These are phyloP conservation scores for Aspiorhynchus laticeps DNA, from an alignment of 2,113 vertebrate genomes.

Conservation along the genomic window DNA sequence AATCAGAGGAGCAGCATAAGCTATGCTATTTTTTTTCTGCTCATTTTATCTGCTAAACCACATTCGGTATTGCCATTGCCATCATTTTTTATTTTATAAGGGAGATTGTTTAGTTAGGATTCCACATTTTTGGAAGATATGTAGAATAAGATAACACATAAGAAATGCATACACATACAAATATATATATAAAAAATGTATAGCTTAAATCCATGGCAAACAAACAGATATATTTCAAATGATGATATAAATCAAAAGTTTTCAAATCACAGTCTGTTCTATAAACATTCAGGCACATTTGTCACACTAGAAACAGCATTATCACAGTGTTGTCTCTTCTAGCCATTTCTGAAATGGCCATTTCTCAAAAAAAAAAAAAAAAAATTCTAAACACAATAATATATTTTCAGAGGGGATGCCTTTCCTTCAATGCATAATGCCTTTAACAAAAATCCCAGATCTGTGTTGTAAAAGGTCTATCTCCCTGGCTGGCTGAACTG, in stretches of 20 bases:
- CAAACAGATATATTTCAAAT: constrained; percentile 34
- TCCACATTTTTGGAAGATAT: not conserved
- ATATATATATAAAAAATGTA: no score
- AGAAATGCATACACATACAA: not conserved
- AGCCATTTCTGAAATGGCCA: constrained; percentile 56
- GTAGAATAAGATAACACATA: not conserved
- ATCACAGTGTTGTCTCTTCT: constrained; percentile 55
- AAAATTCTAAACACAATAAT: constrained; percentile 73
- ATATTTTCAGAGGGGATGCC: constrained; percentile 72
- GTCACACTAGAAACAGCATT: constrained; percentile 70
- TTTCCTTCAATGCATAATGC: constrained; percentile 84
- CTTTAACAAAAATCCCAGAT: constrained; percentile 77
- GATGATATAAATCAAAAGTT: constrained; percentile 43
- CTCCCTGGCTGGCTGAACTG: constrained; percentile 84
- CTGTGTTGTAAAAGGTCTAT: constrained; percentile 80
- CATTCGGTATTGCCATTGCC: not conserved
- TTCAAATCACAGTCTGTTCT: constrained; percentile 42
- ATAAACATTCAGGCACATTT: constrained; percentile 37
- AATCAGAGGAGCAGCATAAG: constrained; percentile 12
- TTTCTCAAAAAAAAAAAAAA: constrained; percentile 45
- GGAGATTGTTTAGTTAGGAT: not conserved
- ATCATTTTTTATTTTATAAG: not conserved
- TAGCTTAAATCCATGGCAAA: not conserved
- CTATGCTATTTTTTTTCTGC: not conserved
- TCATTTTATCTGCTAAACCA: not conserved